phyloP scores from a whole-genome alignment of 2,113 vertebrate genomes.

The Petromus typicus region DNA sequence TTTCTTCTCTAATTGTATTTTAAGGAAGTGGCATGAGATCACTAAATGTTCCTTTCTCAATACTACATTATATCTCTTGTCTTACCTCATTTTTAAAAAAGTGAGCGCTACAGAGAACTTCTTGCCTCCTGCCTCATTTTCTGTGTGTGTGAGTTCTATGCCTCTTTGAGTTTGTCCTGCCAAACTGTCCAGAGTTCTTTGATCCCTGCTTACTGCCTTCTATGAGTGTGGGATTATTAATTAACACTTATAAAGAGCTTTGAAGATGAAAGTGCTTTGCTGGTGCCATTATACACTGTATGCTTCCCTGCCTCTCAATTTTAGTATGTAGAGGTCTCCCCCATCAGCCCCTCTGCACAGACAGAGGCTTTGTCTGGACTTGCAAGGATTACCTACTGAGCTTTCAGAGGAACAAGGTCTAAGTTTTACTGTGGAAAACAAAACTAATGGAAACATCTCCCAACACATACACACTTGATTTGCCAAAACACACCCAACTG shows the following conservation, averaged over 20 bases:
- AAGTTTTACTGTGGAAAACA: neutral
- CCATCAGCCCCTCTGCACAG: neutral
- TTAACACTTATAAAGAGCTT: conserved; percentile 64
- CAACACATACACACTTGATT: neutral
- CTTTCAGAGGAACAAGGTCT: conserved; percentile 8
- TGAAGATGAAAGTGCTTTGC: conserved; percentile 71
- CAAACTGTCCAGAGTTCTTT: conserved; percentile 48
- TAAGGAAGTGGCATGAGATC: neutral
- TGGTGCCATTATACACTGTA: neutral
- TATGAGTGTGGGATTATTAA: conserved; percentile 64
- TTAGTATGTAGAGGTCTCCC: neutral
- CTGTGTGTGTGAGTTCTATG: neutral
- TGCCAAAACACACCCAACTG: neutral
- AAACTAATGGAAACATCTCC: neutral
- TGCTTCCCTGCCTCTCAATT: conserved; percentile 13
- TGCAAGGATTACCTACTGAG: neutral
- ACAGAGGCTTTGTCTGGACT: conserved; percentile 20
- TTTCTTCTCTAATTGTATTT: conserved; percentile 51
- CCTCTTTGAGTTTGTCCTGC: neutral
- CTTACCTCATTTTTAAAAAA: neutral
- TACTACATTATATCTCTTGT: neutral
- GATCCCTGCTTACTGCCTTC: conserved; percentile 59
- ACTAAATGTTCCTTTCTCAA: neutral
- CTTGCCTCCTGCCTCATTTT: neutral
- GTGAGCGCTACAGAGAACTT: neutral